A percentile compares a stretch with the other conserved stretches of the same genome.
These are phyloP conservation scores for Scaeva pyrastri DNA, from an alignment of 2,888 invertebrate genomes.

Conservation along the genomic window DNA sequence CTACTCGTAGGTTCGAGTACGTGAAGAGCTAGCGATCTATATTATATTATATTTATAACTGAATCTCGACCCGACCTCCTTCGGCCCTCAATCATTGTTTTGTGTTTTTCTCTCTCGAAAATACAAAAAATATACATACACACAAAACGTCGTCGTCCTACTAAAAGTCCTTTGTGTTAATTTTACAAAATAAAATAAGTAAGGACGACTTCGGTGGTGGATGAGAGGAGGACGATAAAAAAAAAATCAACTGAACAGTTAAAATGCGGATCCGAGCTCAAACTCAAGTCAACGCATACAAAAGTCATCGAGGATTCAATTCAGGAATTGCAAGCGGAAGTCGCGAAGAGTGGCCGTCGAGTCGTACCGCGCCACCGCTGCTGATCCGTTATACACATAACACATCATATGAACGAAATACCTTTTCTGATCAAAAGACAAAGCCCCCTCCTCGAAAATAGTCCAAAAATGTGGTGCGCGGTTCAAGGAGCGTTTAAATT, in stretches of 20 bases:
- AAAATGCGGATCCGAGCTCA: constrained; percentile 71
- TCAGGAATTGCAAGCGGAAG: constrained; percentile 75
- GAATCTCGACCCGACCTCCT: constrained; percentile 56
- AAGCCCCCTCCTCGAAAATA: constrained; percentile 64
- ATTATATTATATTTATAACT: too few species aligned
- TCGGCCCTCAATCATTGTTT: constrained; percentile 65
- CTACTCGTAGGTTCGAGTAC: neutral
- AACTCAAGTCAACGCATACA: constrained; percentile 71
- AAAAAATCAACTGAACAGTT: constrained; percentile 61
- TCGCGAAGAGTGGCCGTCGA: constrained; percentile 71
- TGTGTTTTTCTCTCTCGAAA: constrained; percentile 49
- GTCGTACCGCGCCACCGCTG: constrained; percentile 42
- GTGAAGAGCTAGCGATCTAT: constrained; percentile 70
- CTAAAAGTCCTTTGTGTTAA: constrained; percentile 61
- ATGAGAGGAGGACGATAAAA: constrained; percentile 20
- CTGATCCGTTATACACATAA: constrained; percentile 10
- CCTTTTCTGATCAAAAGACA: constrained; percentile 50
- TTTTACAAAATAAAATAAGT: constrained; percentile 33
- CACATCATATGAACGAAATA: neutral
- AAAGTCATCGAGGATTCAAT: constrained; percentile 74
- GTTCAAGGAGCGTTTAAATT: constrained; percentile 51
- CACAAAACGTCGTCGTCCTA: constrained; percentile 49
- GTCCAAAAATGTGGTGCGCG: constrained; percentile 68
- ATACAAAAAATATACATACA: neutral
- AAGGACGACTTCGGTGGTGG: constrained; percentile 43